A percentile compares a stretch with the other conserved stretches of the same genome.
phyloP scores from a whole-genome alignment of 1,140 invertebrate species.

The Neodiprion virginianus region DNA sequence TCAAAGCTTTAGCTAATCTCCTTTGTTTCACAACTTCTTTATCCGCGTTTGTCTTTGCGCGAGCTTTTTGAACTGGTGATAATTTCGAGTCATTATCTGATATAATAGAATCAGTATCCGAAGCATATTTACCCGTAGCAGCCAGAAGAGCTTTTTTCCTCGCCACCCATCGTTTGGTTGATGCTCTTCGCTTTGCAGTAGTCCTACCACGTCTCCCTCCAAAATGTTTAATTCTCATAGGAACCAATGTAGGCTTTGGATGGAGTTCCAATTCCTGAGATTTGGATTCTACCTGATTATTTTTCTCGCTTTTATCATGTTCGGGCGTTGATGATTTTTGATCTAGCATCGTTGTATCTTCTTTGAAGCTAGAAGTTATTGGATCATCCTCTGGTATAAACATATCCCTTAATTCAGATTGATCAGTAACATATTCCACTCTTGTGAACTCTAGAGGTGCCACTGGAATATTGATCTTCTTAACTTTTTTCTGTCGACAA shows the following conservation, averaged over 20 bases:
- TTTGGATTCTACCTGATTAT: conserved; percentile 16
- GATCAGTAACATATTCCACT: background rate
- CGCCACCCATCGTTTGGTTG: conserved; percentile 55
- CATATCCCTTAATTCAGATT: conserved; percentile 3
- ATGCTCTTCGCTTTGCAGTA: conserved; percentile 48
- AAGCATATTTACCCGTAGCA: conserved; percentile 48
- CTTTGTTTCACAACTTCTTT: conserved; percentile 44
- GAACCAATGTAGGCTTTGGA: conserved; percentile 17
- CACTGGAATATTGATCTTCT: conserved; percentile 18
- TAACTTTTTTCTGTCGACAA: conserved; percentile 26
- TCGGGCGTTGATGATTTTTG: background rate
- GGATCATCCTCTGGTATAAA: background rate
- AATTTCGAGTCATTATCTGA: conserved; percentile 44
- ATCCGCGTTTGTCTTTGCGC: conserved; percentile 49
- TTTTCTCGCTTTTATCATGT: background rate
- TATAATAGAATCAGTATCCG: conserved; percentile 52
- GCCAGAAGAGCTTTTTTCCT: conserved; percentile 54
- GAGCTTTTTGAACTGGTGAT: conserved; percentile 55
- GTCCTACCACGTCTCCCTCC: conserved; percentile 41
- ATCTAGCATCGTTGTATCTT: conserved; percentile 12
- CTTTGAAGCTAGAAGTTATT: conserved; percentile 5
- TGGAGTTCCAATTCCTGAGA: background rate
- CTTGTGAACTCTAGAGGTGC: conserved; percentile 21
- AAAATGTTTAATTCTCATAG: conserved; percentile 25
- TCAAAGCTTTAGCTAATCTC: conserved; percentile 40